Evolutionary conservation across 1,140 invertebrate species (phyloP).

Genomic region (Macrocentrus cingulum): DNA sequence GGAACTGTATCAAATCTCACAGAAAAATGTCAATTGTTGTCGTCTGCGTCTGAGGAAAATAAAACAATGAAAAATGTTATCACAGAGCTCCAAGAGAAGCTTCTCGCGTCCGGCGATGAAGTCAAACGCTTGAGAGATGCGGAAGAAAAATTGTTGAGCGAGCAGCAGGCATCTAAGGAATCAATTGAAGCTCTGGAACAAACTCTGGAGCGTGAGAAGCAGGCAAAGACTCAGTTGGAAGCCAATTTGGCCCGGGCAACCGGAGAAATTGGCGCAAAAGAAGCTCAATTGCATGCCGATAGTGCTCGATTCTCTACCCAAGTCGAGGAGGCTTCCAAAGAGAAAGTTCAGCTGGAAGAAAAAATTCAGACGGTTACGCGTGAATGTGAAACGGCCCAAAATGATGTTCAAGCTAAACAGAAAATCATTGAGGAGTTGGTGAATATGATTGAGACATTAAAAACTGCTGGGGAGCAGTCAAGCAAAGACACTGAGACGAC

Average conservation of each 20-base stretch:
- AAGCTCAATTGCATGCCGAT: background rate
- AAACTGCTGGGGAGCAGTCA: background rate
- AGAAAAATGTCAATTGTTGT: conserved; percentile 23
- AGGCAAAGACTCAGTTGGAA: conserved; percentile 31
- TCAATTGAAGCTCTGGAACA: conserved; percentile 38
- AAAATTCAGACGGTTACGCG: conserved; percentile 34
- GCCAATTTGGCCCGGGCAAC: conserved; percentile 20
- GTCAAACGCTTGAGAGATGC: conserved; percentile 55
- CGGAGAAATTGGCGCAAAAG: background rate
- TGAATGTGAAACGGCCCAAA: conserved; percentile 32
- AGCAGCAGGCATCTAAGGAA: conserved; percentile 39
- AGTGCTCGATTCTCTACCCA: background rate
- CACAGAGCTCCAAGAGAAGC: conserved; percentile 49
- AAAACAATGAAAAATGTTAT: conserved; percentile 56
- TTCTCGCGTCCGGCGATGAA: conserved; percentile 52
- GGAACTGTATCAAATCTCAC: conserved; percentile 54
- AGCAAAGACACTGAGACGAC: background rate
- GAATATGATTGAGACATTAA: conserved; percentile 8
- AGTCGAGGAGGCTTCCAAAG: conserved; percentile 17
- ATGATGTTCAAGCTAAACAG: conserved; percentile 30
- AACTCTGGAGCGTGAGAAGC: conserved; percentile 30
- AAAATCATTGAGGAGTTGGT: conserved; percentile 4
- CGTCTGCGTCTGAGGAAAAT: conserved; percentile 48
- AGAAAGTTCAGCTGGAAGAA: conserved; percentile 38
- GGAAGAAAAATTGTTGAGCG: conserved; percentile 57